Evolutionary conservation across 2,888 invertebrate genomes (phyloP), one percentile per base, ranked within the genome.

Genomic region (Mimumesa dahlbomi): DNA sequence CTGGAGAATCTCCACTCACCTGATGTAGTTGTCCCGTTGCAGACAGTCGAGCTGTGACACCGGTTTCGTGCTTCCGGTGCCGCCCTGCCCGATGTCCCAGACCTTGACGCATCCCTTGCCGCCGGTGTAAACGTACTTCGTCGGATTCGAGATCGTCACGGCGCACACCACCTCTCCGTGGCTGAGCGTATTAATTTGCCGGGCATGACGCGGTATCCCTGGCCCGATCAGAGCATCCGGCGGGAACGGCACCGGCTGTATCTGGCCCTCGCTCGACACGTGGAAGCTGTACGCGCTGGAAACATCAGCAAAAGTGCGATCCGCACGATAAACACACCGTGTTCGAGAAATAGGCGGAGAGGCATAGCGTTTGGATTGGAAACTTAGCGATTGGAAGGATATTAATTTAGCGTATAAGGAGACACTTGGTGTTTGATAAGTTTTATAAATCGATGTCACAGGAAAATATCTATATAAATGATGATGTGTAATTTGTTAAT

Each of bases 121-220:
- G 46, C 97, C 98, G 2, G 98, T 98, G 91, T 98, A 98, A 52
- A 97, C 96, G 90, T 96, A 95, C 89, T 96, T 96, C 53, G 96
- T 96, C 66, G 97, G 96, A 90, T 96, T 96, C 69, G 96, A 96
- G 84, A 98, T 97, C 54, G 98, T 98, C 46, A 98, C 98, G 19
- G 98, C 98, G 90, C 98, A 98, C 22, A 98, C 97, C 66, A 98
- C 98, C 90, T 98, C 98, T 36, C 98, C 98, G 90, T 98, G 98
- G 79, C 94, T 95, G 73, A 98, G 92, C 11, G 97, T 97, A 90
- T 96, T 96, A 83, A 97, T 95, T 90, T 97, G 97, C 49, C 97
- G 93, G 66, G 97, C 97, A 90, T 96, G 96, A 68, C 96, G 92
- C 29, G 98, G 98, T 79, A 98, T 97, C 64, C 97, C 98, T 14